These are phyloP conservation scores for Micromys minutus DNA, from an alignment of 2,113 vertebrate species.

Conservation along the genomic window DNA sequence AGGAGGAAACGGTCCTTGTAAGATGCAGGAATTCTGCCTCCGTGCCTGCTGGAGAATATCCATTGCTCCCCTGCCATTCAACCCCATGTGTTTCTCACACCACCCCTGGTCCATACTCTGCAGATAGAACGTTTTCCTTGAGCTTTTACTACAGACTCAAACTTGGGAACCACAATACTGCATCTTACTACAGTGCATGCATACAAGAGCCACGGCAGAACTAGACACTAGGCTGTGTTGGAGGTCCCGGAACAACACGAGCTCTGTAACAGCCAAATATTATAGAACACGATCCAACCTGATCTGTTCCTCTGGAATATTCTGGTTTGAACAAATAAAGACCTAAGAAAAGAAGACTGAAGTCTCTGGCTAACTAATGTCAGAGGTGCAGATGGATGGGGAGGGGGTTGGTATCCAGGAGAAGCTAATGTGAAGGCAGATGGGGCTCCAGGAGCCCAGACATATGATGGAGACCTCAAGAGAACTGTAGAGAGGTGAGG, in stretches of 20 bases:
- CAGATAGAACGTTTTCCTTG: background rate
- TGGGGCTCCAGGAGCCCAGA: background rate
- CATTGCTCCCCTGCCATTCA: rapidly evolving
- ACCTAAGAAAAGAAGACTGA: background rate
- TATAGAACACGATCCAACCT: background rate
- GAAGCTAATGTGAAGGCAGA: background rate
- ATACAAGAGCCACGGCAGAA: background rate
- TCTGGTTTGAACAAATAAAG: background rate
- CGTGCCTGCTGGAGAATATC: background rate
- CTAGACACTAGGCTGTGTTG: background rate
- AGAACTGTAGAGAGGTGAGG: too few species aligned
- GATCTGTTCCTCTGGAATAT: background rate
- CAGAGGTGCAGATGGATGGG: background rate
- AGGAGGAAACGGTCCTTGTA: rapidly evolving
- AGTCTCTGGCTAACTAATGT: background rate
- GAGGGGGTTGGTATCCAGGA: background rate
- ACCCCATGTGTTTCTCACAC: background rate
- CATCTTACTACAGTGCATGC: background rate
- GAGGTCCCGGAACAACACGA: background rate
- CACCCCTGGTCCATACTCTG: background rate
- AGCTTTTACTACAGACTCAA: background rate
- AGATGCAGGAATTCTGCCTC: too few species aligned
- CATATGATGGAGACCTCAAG: background rate
- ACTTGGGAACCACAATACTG: background rate
- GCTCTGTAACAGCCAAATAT: background rate